Conservation (phyloP, 1,140 invertebrate species). For the Achatina immaculata region DNA sequence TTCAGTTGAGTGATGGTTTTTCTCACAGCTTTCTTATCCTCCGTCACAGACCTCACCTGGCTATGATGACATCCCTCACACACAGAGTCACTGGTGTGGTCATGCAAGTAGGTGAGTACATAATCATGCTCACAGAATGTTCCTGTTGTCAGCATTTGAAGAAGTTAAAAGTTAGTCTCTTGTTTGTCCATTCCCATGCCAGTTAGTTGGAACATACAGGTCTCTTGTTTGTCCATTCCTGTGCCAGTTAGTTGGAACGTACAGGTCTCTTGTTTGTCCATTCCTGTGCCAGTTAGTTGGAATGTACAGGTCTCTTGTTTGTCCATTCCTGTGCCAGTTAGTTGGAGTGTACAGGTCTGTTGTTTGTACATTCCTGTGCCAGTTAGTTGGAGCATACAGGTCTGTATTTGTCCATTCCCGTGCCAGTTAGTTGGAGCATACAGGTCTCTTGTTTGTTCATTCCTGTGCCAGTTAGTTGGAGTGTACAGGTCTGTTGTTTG, state of each 20-base stretch:
- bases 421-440: too few relatives aligned
- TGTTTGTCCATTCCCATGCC: neutral
- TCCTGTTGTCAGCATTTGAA: neutral
- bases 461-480: too few relatives aligned
- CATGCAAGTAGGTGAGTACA: conserved; percentile 66
- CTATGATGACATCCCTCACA: conserved; percentile 62
- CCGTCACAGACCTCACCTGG: conserved; percentile 61
- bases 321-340: too few relatives aligned
- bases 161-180: too few relatives aligned
- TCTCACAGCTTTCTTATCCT: too few relatives aligned
- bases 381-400: too few relatives aligned
- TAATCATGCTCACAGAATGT: neutral
- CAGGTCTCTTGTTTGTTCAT: too few relatives aligned
- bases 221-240: neutral
- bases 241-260: neutral
- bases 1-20: too few relatives aligned
- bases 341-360: neutral
- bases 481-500: too few relatives aligned
- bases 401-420: too few relatives aligned
- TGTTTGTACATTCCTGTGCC: too few relatives aligned
- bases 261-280: neutral
- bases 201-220: neutral
- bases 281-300: neutral
- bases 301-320: too few relatives aligned
- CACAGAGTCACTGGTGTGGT: conserved; percentile 67